Conservation (phyloP, 2,797 vertebrate species). For the Hephaestus fuliginosus region DNA sequence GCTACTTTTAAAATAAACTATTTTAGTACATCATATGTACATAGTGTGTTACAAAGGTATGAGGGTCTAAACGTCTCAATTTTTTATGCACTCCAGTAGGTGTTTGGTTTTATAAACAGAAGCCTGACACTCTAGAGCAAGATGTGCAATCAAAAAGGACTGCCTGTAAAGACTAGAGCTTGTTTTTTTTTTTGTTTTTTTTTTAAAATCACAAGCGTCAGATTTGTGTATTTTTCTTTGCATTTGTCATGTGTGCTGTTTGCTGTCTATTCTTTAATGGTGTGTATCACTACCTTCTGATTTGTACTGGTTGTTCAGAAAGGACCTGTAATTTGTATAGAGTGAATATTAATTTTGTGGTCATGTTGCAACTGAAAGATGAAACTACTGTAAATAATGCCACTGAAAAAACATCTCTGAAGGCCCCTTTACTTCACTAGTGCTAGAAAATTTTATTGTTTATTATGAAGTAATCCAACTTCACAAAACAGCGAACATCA, state of each 20-base stretch:
- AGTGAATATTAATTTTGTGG: constrained; percentile 47
- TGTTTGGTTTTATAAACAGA: constrained; percentile 47
- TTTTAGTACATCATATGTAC: constrained; percentile 63
- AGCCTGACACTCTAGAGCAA: constrained; percentile 6
- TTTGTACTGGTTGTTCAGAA: constrained; percentile 49
- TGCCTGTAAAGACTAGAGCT: not conserved
- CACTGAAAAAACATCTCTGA: constrained; percentile 20
- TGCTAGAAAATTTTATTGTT: not conserved
- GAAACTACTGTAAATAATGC: constrained; percentile 52
- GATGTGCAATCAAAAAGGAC: constrained; percentile 25
- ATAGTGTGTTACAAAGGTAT: constrained; percentile 42
- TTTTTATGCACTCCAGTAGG: constrained; percentile 59
- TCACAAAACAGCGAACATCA: not conserved
- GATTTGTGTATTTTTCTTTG: constrained; percentile 35
- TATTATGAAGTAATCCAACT: not conserved
- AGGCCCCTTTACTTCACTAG: constrained; percentile 4
- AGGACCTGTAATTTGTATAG: constrained; percentile 62
- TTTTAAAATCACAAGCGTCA: not conserved
- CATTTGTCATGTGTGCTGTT: constrained; percentile 46
- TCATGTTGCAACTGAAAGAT: constrained; percentile 28
- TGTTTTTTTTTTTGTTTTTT: constrained; percentile 25
- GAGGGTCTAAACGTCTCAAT: constrained; percentile 45
- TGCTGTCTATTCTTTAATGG: constrained; percentile 31
- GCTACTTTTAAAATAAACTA: constrained; percentile 26
- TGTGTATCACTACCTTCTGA: constrained; percentile 41